phyloP scores from a whole-genome alignment of 64 coral and sea anemone species.

The Stichodactyla helianthus region DNA sequence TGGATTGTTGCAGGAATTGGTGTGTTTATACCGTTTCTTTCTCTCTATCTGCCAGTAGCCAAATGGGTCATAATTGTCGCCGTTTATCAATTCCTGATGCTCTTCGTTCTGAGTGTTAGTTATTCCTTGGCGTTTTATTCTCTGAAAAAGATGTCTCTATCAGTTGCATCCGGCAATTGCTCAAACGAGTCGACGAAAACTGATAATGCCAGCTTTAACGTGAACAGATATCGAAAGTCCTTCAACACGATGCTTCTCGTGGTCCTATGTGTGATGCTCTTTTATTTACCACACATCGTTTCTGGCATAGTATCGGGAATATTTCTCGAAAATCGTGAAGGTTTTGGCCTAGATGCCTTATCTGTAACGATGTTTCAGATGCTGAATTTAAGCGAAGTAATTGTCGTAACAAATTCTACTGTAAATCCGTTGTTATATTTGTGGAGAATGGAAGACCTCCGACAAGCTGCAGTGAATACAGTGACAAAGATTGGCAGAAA shows the following conservation, averaged over 20 bases:
- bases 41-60: not conserved
- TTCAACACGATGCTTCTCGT: not conserved
- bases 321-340: too few species aligned
- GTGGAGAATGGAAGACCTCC: not conserved
- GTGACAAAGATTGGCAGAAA: not conserved
- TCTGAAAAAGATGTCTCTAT: not conserved
- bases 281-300: too few species aligned
- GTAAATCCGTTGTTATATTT: not conserved
- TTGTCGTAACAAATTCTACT: not conserved
- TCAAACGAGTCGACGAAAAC: not conserved
- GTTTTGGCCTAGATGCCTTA: too few species aligned
- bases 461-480: not conserved
- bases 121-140: not conserved
- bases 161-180: not conserved
- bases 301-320: too few species aligned
- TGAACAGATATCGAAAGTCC: not conserved
- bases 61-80: not conserved
- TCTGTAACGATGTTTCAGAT: too few species aligned
- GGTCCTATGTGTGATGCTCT: not conserved
- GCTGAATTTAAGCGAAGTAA: not conserved
- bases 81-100: not conserved
- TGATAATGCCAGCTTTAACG: not conserved
- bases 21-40: not conserved
- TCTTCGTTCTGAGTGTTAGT: not conserved
- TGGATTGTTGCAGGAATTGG: not conserved